phyloP scores from a whole-genome alignment of 2,113 vertebrate genomes.

The Hippocampus zosterae region DNA sequence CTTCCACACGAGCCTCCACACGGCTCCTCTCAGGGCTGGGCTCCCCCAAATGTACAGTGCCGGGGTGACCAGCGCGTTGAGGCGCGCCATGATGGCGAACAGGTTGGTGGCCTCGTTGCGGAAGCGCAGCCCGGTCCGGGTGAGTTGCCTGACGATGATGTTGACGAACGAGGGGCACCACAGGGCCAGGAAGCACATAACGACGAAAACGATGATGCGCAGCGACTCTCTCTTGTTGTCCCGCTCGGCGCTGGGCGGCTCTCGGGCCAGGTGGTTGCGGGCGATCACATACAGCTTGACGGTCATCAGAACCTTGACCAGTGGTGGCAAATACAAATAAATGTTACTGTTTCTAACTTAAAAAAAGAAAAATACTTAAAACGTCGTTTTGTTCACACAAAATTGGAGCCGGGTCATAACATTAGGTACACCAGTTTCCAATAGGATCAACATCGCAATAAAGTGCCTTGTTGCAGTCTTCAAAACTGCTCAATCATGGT shows the following conservation, averaged over 20 bases:
- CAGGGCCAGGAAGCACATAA: slow-evolving; percentile 68
- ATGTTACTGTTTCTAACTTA: too few relatives aligned
- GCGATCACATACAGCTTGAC: slow-evolving; percentile 72
- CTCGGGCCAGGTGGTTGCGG: slow-evolving; percentile 62
- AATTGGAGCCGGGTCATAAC: too few relatives aligned
- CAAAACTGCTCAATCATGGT: too few relatives aligned
- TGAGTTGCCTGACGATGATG: slow-evolving; percentile 68
- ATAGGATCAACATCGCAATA: too few relatives aligned
- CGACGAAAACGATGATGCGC: slow-evolving; percentile 73
- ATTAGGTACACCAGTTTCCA: too few relatives aligned
- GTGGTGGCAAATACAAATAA: not conserved
- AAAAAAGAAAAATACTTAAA: too few relatives aligned
- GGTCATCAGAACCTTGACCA: slow-evolving; percentile 70
- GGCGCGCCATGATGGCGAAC: slow-evolving; percentile 70
- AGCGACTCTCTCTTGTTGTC: slow-evolving; percentile 72
- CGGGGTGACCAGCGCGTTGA: slow-evolving; percentile 71
- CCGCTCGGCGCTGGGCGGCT: slow-evolving; percentile 58
- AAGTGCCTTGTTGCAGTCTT: too few relatives aligned
- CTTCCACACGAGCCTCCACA: slow-evolving; percentile 60
- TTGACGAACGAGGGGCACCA: slow-evolving; percentile 75
- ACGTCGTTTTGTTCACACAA: too few relatives aligned
- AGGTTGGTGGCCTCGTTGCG: slow-evolving; percentile 72
- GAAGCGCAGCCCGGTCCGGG: slow-evolving; percentile 56
- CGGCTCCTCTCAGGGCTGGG: slow-evolving; percentile 62
- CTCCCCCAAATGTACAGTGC: slow-evolving; percentile 73